Evolutionary conservation across 2,888 invertebrate genomes (phyloP), one percentile per base, ranked within the genome.

Genomic region (Heliconius aoede): DNA sequence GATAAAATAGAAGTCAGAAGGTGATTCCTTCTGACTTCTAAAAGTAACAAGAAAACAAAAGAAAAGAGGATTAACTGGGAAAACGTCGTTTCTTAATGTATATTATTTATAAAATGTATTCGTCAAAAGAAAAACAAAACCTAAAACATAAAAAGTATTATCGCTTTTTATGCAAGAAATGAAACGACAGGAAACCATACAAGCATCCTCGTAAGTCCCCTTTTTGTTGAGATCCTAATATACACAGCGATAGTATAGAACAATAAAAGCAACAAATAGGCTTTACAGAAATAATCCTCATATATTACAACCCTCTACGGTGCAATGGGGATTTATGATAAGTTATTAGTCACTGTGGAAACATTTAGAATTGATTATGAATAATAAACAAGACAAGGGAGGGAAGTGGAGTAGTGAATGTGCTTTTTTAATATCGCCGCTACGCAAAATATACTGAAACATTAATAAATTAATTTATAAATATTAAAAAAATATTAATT

Each of bases 331-430:
- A 91, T 92, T 92, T 90, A 91, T 89, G 91, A 89, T 88, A 87
- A 90, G 87, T 91, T 91, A 92, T 92, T 91, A 92, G 91, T 91
- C 90, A 90, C 89, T 85, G 89, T 85, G 90, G 90, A 88, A 87
- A 91, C 90, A 93, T 92, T 90, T 88, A 88, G 85, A 89, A 90
- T 90, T 90, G 89, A 91, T 90, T 90, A 90, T 90, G 90, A 90
- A 92, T 89, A 90, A 91, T 89, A 92, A 91, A 92, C 89, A 90
- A 90, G 88, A 90, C 88, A 89, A 89, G 86, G 89, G 88, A 87
- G 76, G 86, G 87, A 86, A 85, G 84, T 84, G 82, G 84, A 87
- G 86, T 85, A 85, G 86, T 85, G 85, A 86, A 87, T 76, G 76
- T 76, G 69, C 64, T 73, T 76, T 69, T 64, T 74, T 65, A 60